Conservation (phyloP, 2,113 vertebrate species). For the Ciconia stormi region DNA sequence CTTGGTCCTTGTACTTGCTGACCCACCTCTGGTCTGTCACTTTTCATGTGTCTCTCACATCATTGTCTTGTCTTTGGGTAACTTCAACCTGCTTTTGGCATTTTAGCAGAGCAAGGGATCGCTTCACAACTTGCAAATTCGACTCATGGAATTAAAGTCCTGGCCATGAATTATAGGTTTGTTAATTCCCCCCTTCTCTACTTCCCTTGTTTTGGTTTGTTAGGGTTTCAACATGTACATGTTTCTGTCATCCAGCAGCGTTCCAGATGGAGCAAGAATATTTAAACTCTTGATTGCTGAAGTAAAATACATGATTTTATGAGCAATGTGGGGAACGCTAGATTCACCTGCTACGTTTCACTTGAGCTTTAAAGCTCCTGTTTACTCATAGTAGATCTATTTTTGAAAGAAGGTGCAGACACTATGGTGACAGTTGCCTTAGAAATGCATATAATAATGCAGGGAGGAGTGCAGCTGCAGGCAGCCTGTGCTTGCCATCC, state of each 20-base stretch:
- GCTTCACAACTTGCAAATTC: not conserved
- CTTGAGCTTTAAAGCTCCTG: not conserved
- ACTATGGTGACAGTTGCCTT: slow-evolving; percentile 52
- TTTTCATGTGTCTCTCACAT: not conserved
- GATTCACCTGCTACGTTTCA: slow-evolving; percentile 17
- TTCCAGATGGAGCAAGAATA: not conserved
- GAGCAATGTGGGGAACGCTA: not conserved
- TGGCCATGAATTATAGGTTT: not conserved
- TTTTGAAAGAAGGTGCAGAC: slow-evolving; percentile 21
- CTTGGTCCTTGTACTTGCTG: not conserved
- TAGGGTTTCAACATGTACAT: not conserved
- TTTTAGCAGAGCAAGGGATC: not conserved
- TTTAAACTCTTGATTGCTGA: not conserved
- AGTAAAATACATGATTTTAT: not conserved
- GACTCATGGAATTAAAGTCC: not conserved
- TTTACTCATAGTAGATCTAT: not conserved
- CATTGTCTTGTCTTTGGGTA: not conserved
- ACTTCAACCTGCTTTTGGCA: not conserved
- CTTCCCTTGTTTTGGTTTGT: not conserved
- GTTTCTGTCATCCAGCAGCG: not conserved
- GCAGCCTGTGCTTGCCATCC: not conserved
- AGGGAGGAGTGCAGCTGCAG: not conserved
- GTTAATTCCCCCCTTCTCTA: not conserved
- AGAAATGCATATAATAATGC: slow-evolving; percentile 2
- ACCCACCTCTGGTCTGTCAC: not conserved